Base-by-base conservation (phyloP, 1,140 invertebrate genomes). In the Drosophila chauvacae region DNA sequence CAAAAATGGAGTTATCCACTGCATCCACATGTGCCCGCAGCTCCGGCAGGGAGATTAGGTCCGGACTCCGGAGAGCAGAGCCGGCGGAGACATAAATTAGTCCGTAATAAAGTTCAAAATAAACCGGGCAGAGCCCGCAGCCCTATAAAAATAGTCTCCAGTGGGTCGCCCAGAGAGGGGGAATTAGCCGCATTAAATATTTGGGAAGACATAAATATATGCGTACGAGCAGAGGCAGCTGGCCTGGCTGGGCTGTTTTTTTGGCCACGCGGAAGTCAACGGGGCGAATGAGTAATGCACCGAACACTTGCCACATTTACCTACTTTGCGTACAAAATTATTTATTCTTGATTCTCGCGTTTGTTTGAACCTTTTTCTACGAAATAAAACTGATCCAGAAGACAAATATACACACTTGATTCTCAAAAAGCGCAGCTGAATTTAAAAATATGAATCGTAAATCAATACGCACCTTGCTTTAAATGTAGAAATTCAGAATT, bases 71-170 rank as follows among this genome's bases (percentile, higher is more conserved):
- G 20, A 3, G 14, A 23, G 58, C 62, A 26, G 7, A 42, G 47
- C 41, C 48, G 28, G 26, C 57, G 66, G 60, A 80, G 80, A 80
- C 64, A 88, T 87, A 87, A 87, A 88, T 87, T 87, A 88, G 76
- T 68, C 63, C 69, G 70, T 74, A 87, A 88, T 84, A 79, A 87
- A 79, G 83, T 82, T 64, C 47, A 51, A 81, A 82, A 79, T 78
- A 83, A 82, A 80, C 81, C 57, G 44, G 60, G 26, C 57, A 56
- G 57, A 26, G 53, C 53, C 75, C 58, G 50, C 57, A 64, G 57
- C 73, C 70, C 65, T 72, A 72, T 79, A 83, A 69, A 86, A 88
- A 86, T 86, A 86, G 84, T 78, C 56, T 82, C 74, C 64, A 77
- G 75, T 51, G 63, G 61, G 37, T 50, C 42, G 26, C 45, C 41